Evolutionary conservation across 2,888 invertebrate genomes (phyloP).

Genomic region (Diploptera punctata): DNA sequence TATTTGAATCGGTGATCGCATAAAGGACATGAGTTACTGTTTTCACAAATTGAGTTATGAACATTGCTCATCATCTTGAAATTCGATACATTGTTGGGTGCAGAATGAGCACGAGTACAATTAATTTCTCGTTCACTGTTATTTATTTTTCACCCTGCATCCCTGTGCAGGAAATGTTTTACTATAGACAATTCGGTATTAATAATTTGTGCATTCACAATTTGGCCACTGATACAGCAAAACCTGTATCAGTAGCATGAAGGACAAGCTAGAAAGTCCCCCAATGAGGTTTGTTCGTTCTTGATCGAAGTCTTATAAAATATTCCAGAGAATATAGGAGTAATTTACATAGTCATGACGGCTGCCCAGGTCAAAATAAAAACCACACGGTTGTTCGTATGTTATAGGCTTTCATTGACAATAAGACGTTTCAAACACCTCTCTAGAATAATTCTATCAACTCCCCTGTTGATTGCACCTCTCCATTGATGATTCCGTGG

Average conservation of each 20-base stretch:
- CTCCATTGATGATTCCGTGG: too few species aligned
- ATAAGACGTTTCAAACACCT: not conserved
- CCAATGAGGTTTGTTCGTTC: not conserved
- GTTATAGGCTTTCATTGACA: not conserved
- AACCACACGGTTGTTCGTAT: not conserved
- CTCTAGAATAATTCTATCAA: too few species aligned
- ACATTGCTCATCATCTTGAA: too few species aligned
- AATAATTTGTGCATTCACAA: not conserved
- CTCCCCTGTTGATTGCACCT: too few species aligned
- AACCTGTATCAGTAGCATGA: conserved; percentile 3
- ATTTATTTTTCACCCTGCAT: not conserved
- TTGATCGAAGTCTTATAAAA: not conserved
- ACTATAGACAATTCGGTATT: not conserved
- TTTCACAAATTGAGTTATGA: too few species aligned
- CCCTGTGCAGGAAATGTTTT: not conserved
- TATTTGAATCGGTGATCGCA: too few species aligned
- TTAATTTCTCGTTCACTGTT: too few species aligned
- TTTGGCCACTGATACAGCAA: conserved; percentile 6
- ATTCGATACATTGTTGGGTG: too few species aligned
- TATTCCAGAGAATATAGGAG: too few species aligned
- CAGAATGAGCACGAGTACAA: too few species aligned
- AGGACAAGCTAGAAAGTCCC: not conserved
- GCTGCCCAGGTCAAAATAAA: not conserved
- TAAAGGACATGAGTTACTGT: too few species aligned
- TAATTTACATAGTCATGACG: too few species aligned